Evolutionary conservation across 2,888 invertebrate species (phyloP), one percentile per base, ranked within the genome.

Genomic region (Lysandra coridon): DNA sequence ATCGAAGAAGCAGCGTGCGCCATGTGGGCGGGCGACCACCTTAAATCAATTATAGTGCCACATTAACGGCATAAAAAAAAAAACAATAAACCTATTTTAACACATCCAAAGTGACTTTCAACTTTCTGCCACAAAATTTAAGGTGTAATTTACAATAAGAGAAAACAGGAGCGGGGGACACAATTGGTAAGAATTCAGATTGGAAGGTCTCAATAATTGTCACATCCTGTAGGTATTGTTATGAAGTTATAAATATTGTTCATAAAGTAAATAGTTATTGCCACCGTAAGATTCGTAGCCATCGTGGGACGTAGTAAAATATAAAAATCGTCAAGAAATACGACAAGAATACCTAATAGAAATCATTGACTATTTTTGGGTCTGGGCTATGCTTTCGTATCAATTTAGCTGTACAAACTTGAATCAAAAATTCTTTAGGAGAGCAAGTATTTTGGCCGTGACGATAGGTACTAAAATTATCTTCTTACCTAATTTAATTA

Each of bases 41-140:
- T 83, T 84, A 83, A 83, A 84, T 85, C 85, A 84, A 84, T 85
- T 85, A 85, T 83, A 83, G 82, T 83, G 85, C 83, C 83, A 83
- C 84, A 83, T 85, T 83, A 83, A 83, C 84, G 82, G 82, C 84
- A 82, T 76, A 82, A 80, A 81, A 82, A 82, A 82, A 79, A 82
- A 82, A 79, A 81, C 82, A 81, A 82, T 80, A 82, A 82, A 81
- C 78, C 79, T 80, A 64, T 78, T 73, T 80, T 75, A 62, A 33
- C 23, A 6, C 12, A 33, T 53, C 37, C 62, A 74, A 23, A 53
- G 23, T 33, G 14, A 53, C 6, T 76, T 53, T 57, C 53, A 53
- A 17, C 76, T 76, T 76, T 76, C 53, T 76, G 76, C 6, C 53
- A 30, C 53, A 33, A 33, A 75, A 30, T 53, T 57, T 76, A 76